A percentile compares a stretch with the other conserved stretches of the same genome.
Evolutionary conservation across 2,113 vertebrate genomes (phyloP).

Genomic region (Ranitomeya imitator): DNA sequence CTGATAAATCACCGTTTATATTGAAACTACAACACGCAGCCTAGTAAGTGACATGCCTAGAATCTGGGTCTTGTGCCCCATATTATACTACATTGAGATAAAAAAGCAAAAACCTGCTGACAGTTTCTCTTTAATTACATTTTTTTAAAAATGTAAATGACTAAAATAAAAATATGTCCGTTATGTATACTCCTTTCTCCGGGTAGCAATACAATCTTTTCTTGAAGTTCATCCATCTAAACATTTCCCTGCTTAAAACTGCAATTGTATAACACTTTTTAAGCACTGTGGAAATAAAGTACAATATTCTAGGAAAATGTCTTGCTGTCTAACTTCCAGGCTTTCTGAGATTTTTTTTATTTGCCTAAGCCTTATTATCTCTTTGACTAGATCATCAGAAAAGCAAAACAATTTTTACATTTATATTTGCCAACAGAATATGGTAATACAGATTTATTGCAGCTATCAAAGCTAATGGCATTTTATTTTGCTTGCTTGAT

Average conservation of each 20-base stretch:
- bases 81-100: too few relatives aligned
- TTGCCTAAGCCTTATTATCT: conserved; percentile 28
- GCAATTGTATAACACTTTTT: conserved; percentile 42
- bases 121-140: too few relatives aligned
- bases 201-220: conserved; percentile 67
- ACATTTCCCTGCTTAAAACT: conserved; percentile 12
- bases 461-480: conserved; percentile 62
- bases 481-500: conserved; percentile 63
- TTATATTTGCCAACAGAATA: conserved; percentile 16
- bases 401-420: conserved; percentile 25
- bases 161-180: too few relatives aligned
- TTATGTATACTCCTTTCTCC: too few relatives aligned
- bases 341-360: conserved; percentile 31
- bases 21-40: too few relatives aligned
- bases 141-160: too few relatives aligned
- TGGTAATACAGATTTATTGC: conserved; percentile 50
- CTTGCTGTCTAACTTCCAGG: conserved; percentile 40
- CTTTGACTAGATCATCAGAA: conserved; percentile 44
- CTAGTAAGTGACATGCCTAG: too few relatives aligned
- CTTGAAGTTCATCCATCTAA: conserved; percentile 20
- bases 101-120: too few relatives aligned
- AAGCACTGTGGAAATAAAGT: conserved; percentile 13
- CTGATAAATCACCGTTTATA: too few relatives aligned
- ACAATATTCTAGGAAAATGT: conserved; percentile 32
- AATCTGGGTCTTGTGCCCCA: too few relatives aligned